Evolutionary conservation across 2,888 invertebrate species (phyloP), one percentile per base, ranked within the genome.

Genomic region (Pollenia griseotomentosa): DNA sequence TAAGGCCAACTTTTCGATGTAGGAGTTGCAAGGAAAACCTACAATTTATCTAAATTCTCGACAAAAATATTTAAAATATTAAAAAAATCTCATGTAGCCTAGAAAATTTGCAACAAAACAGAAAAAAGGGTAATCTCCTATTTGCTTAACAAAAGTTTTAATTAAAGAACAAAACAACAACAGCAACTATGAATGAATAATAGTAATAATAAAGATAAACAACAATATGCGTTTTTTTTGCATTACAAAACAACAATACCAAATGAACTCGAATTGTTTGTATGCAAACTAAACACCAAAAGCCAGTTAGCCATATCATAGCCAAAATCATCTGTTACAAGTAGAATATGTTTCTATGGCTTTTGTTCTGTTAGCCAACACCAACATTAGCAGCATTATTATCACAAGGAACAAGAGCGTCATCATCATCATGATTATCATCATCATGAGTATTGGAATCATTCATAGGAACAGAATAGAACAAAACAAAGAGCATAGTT

Each of bases 241-340:
- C 65, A 81, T 81, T 81, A 81, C 33, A 63, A 73, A 81, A 65
- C 44, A 73, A 81, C 80, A 81, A 81, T 81, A 48, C 73, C 51
- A 81, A 73, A 73, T 81, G 65, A 73, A 80, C 80, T 61, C 59
- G 59, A 79, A 79, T 77, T 70, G 78, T 40, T 33, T 61, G 71
- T 16, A 48, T 40, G 65, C 48, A 57, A 71, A 51, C 53, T 71
- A 73, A 71, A 61, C 51, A 78, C 66, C 59, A 77, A 82, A 83
- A 78, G 61, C 82, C 66, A 86, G 82, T 86, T 86, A 73, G 85
- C 82, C 82, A 74, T 77, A 86, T 82, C 81, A 78, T 78, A 83
- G 78, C 48, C 57, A 71, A 78, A 71, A 78, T 83, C 78, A 84
- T 84, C 73, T 79, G 59, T 70, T 75, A 61, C 51, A 53, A 70